phyloP scores from a whole-genome alignment of 2,888 invertebrate species.

The Coelinius sp. region DNA sequence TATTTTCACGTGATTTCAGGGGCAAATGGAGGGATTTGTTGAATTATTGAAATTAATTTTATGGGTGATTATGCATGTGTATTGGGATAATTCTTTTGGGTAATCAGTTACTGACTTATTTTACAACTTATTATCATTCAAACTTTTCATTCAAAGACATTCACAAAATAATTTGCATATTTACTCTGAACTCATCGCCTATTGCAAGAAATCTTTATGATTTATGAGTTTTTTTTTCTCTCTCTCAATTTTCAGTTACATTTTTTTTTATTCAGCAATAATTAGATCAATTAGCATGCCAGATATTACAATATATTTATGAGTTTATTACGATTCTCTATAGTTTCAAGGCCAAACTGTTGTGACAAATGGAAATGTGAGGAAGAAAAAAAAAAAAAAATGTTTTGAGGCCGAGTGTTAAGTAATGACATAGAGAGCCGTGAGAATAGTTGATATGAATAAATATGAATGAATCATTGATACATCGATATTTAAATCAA shows the following conservation, averaged over 20 bases:
- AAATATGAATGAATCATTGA: background rate
- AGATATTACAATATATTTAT: slow-evolving; percentile 8
- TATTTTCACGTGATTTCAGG: slow-evolving; percentile 20
- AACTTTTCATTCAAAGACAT: too few species aligned
- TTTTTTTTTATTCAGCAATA: background rate
- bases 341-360: background rate
- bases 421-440: background rate
- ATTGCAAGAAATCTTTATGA: background rate
- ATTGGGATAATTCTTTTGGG: background rate
- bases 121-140: too few species aligned
- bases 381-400: background rate
- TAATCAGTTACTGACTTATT: background rate
- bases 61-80: background rate
- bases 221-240: background rate
- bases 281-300: slow-evolving; percentile 5
- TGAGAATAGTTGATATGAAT: background rate
- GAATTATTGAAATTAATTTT: slow-evolving; percentile 9
- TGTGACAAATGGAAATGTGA: slow-evolving; percentile 5
- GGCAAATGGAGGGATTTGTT: background rate
- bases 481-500: slow-evolving; percentile 5
- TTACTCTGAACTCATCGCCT: background rate
- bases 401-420: slow-evolving; percentile 3
- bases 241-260: background rate
- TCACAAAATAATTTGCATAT: background rate
- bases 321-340: background rate